These are phyloP conservation scores for Microchrysa polita DNA, from an alignment of 2,888 invertebrate genomes.

Conservation along the genomic window DNA sequence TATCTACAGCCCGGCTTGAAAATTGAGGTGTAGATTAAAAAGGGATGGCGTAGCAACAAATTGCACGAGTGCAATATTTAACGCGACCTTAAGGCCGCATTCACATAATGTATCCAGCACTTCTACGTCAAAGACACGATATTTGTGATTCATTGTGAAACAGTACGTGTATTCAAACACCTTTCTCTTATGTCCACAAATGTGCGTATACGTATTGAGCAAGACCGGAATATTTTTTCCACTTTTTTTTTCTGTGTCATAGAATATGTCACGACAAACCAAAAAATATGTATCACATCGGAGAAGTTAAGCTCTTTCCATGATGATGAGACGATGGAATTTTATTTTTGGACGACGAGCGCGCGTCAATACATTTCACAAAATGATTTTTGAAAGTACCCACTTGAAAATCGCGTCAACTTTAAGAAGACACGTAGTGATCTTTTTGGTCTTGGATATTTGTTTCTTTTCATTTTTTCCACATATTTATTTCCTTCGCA, in stretches of 20 bases:
- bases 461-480: background rate
- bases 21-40: no score
- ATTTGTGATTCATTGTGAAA: no score
- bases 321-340: constrained; percentile 42
- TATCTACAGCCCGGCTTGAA: no score
- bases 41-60: no score
- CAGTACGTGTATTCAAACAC: background rate
- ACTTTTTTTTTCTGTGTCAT: constrained; percentile 37
- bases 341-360: constrained; percentile 41
- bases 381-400: constrained; percentile 41
- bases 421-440: constrained; percentile 34
- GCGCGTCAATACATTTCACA: constrained; percentile 42
- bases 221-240: constrained; percentile 10
- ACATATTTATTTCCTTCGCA: background rate
- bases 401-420: constrained; percentile 36
- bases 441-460: background rate
- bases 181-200: background rate
- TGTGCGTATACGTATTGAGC: background rate
- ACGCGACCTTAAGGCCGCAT: no score
- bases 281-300: constrained; percentile 29
- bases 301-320: constrained; percentile 37
- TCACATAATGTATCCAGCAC: no score
- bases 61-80: no score
- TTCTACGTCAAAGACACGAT: no score
- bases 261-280: constrained; percentile 19